Evolutionary conservation across 2,113 vertebrate genomes (phyloP).

Genomic region (Entelurus aequoreus): DNA sequence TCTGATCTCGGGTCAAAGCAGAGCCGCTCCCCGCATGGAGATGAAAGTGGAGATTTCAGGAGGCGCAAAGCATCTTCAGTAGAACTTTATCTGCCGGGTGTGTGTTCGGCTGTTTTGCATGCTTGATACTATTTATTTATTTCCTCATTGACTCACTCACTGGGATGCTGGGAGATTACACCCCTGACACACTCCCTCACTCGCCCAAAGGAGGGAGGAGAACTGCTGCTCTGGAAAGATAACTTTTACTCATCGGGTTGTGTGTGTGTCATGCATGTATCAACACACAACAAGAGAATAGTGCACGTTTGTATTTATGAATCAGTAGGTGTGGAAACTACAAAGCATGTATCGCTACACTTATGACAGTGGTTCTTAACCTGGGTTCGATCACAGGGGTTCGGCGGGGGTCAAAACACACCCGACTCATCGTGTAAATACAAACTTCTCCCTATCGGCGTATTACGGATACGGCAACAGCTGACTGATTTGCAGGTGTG

Average conservation of each 20-base stretch:
- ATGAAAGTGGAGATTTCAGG: slow-evolving; percentile 49
- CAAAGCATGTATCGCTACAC: no score
- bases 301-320: neutral
- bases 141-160: slow-evolving; percentile 41
- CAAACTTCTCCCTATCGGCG: no score
- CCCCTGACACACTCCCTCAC: neutral
- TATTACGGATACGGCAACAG: no score
- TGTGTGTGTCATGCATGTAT: slow-evolving; percentile 10
- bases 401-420: no score
- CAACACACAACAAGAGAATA: slow-evolving; percentile 6
- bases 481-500: no score
- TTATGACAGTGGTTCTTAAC: no score
- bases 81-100: slow-evolving; percentile 26
- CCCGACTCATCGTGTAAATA: no score
- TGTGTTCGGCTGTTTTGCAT: slow-evolving; percentile 19
- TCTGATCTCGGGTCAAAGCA: slow-evolving; percentile 45
- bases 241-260: slow-evolving; percentile 41
- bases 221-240: slow-evolving; percentile 71
- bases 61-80: slow-evolving; percentile 38
- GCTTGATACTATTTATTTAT: slow-evolving; percentile 27
- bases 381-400: no score
- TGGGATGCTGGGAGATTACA: slow-evolving; percentile 60
- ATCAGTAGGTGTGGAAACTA: no score
- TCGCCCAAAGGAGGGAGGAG: slow-evolving; percentile 34
- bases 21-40: slow-evolving; percentile 36